Evolutionary conservation across 2,888 invertebrate species (phyloP).

Genomic region (Corythucha ciliata): DNA sequence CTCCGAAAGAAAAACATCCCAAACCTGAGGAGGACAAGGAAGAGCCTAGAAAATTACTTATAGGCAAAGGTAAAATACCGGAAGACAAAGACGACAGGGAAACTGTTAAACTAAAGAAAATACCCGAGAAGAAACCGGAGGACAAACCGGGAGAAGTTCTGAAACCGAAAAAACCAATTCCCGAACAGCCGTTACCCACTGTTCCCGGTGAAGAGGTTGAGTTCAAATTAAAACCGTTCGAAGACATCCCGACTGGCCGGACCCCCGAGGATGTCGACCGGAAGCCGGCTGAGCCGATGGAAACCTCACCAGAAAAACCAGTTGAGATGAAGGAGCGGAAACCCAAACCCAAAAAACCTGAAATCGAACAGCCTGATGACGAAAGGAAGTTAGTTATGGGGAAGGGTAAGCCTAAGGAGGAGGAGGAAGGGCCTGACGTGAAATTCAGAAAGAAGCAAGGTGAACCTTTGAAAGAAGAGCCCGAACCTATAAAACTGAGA

Average conservation of each 20-base stretch:
- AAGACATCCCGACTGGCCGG: constrained; percentile 34
- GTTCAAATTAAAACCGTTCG: constrained; percentile 37
- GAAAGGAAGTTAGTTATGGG: constrained; percentile 34
- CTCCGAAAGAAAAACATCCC: constrained; percentile 43
- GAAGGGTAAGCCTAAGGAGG: constrained; percentile 34
- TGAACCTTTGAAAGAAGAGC: constrained; percentile 40
- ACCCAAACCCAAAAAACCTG: constrained; percentile 31
- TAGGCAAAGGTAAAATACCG: constrained; percentile 47
- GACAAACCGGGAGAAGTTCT: constrained; percentile 24
- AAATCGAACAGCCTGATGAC: constrained; percentile 36
- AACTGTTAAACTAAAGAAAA: constrained; percentile 47
- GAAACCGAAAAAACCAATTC: constrained; percentile 36
- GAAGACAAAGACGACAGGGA: constrained; percentile 37
- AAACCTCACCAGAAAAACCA: constrained; percentile 43
- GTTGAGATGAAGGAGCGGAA: constrained; percentile 40
- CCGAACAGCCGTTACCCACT: constrained; percentile 38
- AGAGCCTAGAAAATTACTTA: constrained; percentile 42
- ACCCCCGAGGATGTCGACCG: constrained; percentile 30
- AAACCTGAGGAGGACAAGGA: constrained; percentile 44
- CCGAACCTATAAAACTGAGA: constrained; percentile 40
- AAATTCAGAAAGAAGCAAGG: constrained; percentile 42
- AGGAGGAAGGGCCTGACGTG: constrained; percentile 38
- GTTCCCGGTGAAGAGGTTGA: constrained; percentile 41
- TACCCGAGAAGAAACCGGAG: constrained; percentile 42
- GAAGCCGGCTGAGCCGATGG: constrained; percentile 46